Evolutionary conservation across 2,888 invertebrate species (phyloP).

Genomic region (Tetranychus piercei): DNA sequence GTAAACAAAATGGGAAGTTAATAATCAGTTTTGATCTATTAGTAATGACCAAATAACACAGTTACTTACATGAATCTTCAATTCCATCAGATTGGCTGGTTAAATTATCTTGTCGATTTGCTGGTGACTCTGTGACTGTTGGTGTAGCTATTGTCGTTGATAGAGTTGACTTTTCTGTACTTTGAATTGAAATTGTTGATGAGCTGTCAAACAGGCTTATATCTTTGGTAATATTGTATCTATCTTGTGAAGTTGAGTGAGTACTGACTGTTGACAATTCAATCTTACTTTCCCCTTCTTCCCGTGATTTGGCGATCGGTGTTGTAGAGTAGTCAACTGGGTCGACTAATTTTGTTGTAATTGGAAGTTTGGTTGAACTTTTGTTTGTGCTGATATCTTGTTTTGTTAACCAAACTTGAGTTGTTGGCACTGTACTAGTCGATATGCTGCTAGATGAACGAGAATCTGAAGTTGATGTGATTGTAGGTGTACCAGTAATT

Average conservation of each 20-base stretch:
- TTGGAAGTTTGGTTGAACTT: neutral
- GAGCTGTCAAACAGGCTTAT: neutral
- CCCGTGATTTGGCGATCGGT: neutral
- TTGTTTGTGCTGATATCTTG: neutral
- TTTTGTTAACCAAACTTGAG: neutral
- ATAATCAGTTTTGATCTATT: neutral
- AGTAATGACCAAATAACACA: neutral
- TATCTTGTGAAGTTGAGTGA: too few relatives aligned
- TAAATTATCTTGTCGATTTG: neutral
- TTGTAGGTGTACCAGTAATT: neutral
- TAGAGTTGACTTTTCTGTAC: neutral
- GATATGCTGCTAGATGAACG: neutral
- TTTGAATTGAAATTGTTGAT: neutral
- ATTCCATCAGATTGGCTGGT: neutral
- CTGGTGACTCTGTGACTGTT: neutral
- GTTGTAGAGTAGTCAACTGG: neutral
- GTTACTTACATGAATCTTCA: conserved; percentile 9
- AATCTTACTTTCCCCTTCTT: neutral
- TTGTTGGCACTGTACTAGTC: neutral
- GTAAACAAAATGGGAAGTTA: neutral
- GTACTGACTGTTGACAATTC: neutral
- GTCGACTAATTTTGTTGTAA: neutral
- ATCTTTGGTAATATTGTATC: neutral
- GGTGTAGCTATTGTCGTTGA: neutral
- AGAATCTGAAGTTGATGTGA: neutral